These are phyloP conservation scores for Ganaspis brasiliensis DNA, from an alignment of 2,888 invertebrate species.

Conservation along the genomic window DNA sequence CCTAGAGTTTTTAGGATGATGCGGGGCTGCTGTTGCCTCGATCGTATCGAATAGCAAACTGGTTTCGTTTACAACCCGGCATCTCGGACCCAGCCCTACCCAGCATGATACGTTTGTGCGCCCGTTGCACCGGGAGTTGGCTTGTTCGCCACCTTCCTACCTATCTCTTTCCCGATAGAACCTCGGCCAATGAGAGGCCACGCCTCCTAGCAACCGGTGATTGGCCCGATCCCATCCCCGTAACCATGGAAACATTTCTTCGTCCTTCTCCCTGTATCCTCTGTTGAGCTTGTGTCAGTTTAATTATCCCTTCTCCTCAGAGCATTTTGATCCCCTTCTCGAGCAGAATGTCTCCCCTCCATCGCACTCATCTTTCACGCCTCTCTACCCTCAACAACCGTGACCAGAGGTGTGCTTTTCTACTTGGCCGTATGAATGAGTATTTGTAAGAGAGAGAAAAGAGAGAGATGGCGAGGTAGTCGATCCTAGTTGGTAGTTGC, in stretches of 20 bases:
- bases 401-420: conserved; percentile 24
- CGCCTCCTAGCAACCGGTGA: conserved; percentile 81
- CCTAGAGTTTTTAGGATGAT: conserved; percentile 61
- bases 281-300: conserved; percentile 68
- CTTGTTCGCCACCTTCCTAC: conserved; percentile 59
- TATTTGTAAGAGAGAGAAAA: conserved; percentile 49
- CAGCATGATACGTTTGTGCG: conserved; percentile 80
- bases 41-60: conserved; percentile 81
- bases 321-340: conserved; percentile 49
- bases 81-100: conserved; percentile 80
- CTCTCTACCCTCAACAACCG: conserved; percentile 45
- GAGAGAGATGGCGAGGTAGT: conserved; percentile 39
- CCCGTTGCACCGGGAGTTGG: conserved; percentile 74
- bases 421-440: not conserved
- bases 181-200: conserved; percentile 75
- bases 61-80: conserved; percentile 80
- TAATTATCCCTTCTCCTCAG: conserved; percentile 74
- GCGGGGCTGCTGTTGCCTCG: conserved; percentile 77
- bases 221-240: conserved; percentile 82
- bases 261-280: conserved; percentile 65
- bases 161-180: conserved; percentile 45
- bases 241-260: conserved; percentile 81
- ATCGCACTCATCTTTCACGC: conserved; percentile 53
- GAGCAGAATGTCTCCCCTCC: conserved; percentile 47
- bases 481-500: conserved; percentile 58